Evolutionary conservation across 2,113 vertebrate species (phyloP).

Genomic region (Corythornis madagascariensis): DNA sequence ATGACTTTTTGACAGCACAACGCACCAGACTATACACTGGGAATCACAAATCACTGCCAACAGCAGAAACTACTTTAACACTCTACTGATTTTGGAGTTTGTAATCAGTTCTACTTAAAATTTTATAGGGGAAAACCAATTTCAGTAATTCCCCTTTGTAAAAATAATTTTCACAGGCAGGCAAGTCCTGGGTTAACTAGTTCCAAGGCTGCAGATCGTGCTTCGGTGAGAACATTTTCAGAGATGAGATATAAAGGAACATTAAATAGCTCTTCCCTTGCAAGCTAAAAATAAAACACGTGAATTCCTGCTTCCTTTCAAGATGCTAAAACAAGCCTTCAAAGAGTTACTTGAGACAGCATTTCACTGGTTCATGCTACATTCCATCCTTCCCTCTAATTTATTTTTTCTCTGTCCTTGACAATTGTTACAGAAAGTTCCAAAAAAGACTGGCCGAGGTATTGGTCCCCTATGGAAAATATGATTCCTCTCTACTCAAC

Average conservation of each 20-base stretch:
- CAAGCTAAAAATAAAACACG: constrained; percentile 57
- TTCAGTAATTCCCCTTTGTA: constrained; percentile 9
- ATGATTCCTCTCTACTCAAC: background rate
- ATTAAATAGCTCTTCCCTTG: constrained; percentile 49
- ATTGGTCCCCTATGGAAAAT: background rate
- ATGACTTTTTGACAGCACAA: constrained; percentile 15
- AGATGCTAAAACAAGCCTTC: constrained; percentile 28
- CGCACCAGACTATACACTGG: rapidly evolving
- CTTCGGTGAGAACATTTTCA: constrained; percentile 10
- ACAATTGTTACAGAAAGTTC: background rate
- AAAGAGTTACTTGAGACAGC: constrained; percentile 23
- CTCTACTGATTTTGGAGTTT: constrained; percentile 8
- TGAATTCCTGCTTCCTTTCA: constrained; percentile 48
- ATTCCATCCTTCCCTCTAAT: background rate
- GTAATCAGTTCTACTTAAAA: constrained; percentile 25
- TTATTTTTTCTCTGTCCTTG: background rate
- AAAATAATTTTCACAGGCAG: constrained; percentile 23
- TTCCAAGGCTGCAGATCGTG: background rate
- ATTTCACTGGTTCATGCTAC: background rate
- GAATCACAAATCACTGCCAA: constrained; percentile 27
- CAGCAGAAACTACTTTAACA: constrained; percentile 28
- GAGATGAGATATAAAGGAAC: constrained; percentile 32
- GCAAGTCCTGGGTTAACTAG: constrained; percentile 32
- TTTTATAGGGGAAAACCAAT: constrained; percentile 32
- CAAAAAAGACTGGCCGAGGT: background rate